Evolutionary conservation across 2,113 vertebrate genomes (phyloP).

Genomic region (Condylura cristata): DNA sequence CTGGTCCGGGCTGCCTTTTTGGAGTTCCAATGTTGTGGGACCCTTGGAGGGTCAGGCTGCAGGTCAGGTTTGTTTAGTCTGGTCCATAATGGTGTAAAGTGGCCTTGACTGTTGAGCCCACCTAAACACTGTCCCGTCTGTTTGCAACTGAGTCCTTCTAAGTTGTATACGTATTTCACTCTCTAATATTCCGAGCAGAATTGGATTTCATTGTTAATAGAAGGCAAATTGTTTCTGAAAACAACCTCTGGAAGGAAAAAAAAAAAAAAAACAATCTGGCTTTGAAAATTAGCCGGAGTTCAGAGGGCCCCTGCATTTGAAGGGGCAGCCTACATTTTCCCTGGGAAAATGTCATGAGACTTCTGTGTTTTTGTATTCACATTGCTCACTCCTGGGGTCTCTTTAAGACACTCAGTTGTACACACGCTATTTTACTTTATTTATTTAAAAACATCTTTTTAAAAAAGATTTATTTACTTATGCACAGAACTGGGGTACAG

Average conservation of each 20-base stretch:
- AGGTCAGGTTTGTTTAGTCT: conserved; percentile 93
- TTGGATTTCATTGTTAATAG: conserved; percentile 85
- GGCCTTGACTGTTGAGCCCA: conserved; percentile 85
- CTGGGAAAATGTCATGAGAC: background rate
- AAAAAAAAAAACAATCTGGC: conserved; percentile 50
- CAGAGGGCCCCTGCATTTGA: conserved; percentile 50
- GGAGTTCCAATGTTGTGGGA: conserved; percentile 84
- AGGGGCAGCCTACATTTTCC: background rate
- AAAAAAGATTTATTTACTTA: no score
- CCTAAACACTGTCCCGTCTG: conserved; percentile 86
- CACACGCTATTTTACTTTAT: background rate
- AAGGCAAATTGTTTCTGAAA: conserved; percentile 85
- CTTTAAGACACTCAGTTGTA: conserved; percentile 26
- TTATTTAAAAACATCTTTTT: no score
- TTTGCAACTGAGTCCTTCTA: conserved; percentile 84
- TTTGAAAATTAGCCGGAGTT: conserved; percentile 82
- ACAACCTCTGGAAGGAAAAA: conserved; percentile 62
- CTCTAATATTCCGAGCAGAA: conserved; percentile 80
- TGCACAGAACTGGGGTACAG: no score
- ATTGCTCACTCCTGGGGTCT: background rate
- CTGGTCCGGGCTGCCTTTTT: conserved; percentile 82
- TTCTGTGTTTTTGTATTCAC: background rate
- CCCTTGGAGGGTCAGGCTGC: conserved; percentile 81
- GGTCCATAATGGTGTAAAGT: conserved; percentile 84
- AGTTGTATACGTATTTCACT: conserved; percentile 82